Evolutionary conservation across 2,113 vertebrate genomes (phyloP).

Genomic region (Onychostruthus taczanowskii): DNA sequence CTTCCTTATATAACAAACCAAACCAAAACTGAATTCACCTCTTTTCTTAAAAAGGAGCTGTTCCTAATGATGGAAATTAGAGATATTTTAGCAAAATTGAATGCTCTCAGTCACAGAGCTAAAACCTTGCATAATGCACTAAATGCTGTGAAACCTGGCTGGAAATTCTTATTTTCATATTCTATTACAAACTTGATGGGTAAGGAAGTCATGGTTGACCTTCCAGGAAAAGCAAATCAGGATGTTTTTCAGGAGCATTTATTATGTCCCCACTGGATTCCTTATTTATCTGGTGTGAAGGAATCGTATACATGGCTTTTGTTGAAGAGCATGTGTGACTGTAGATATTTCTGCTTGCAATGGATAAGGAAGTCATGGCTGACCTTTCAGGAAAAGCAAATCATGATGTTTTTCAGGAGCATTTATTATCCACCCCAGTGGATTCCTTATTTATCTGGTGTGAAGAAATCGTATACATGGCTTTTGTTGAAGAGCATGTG

Average conservation of each 20-base stretch:
- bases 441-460: neutral
- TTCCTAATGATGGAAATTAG: neutral
- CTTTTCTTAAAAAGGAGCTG: neutral
- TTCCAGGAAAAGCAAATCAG: neutral
- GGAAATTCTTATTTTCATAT: neutral
- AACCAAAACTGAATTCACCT: neutral
- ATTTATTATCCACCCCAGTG: neutral
- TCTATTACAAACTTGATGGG: neutral
- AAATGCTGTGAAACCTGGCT: neutral
- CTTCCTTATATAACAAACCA: neutral
- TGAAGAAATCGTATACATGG: neutral
- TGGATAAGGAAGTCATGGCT: neutral
- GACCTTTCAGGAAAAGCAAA: neutral
- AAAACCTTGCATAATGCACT: neutral
- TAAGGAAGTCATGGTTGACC: neutral
- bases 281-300: neutral
- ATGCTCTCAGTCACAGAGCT: neutral
- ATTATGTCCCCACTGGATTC: neutral
- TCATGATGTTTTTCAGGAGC: neutral
- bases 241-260: neutral
- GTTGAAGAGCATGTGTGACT: neutral
- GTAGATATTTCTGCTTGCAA: too few relatives aligned
- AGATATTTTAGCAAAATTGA: neutral
- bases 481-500: neutral
- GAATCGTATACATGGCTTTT: neutral